A percentile compares a stretch with the other conserved stretches of the same genome.
phyloP scores from a whole-genome alignment of 2,888 invertebrate species.

The Acleris cristana region DNA sequence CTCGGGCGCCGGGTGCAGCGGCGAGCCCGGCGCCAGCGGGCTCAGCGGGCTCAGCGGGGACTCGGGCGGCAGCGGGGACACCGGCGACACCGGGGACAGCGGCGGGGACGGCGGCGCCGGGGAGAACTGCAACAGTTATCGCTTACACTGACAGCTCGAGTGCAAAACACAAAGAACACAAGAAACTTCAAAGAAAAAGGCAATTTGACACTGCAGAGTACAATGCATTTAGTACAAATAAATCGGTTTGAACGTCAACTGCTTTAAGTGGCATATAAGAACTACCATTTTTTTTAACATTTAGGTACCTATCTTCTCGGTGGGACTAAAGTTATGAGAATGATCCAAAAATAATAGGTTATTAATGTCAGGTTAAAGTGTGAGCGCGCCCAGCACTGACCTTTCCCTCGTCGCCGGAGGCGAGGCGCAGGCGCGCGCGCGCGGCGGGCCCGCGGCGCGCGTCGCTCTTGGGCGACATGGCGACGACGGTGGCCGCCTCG shows the following conservation, averaged over 20 bases:
- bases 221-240: too few species aligned
- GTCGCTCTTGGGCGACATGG: slow-evolving; percentile 65
- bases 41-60: slow-evolving; percentile 5
- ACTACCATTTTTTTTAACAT: too few species aligned
- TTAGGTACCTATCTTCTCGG: too few species aligned
- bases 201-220: too few species aligned
- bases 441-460: slow-evolving; percentile 1
- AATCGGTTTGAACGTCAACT: too few species aligned
- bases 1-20: slow-evolving; percentile 41
- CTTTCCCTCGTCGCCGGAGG: slow-evolving; percentile 6
- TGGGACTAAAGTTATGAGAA: too few species aligned
- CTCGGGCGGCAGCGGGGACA: neutral
- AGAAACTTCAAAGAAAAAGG: too few species aligned
- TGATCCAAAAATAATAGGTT: too few species aligned
- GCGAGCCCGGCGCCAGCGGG: slow-evolving; percentile 15
- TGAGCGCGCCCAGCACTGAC: neutral
- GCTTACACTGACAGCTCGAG: neutral
- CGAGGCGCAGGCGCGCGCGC: neutral
- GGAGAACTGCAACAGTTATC: neutral
- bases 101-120: slow-evolving; percentile 7
- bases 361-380: too few species aligned
- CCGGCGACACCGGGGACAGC: slow-evolving; percentile 1
- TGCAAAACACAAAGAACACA: too few species aligned
- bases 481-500: slow-evolving; percentile 61
- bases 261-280: too few species aligned